Conservation (phyloP, 2,113 vertebrate species). For the Erythrocercus mccallii region DNA sequence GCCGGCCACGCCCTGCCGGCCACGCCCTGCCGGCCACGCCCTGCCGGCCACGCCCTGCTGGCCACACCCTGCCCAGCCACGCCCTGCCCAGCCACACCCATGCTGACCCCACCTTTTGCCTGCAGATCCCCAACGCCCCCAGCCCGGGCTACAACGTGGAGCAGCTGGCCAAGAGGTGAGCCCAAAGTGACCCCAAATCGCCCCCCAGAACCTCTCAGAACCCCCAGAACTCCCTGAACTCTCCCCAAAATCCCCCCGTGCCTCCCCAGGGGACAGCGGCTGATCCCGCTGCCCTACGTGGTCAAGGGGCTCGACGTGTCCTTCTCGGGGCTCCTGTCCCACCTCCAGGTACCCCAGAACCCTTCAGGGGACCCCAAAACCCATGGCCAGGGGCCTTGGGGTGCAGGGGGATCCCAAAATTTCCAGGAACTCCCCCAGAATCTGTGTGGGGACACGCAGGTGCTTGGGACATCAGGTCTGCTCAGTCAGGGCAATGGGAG, state of each 20-base stretch:
- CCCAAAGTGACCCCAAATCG: not conserved
- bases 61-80: too few species aligned
- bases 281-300: not conserved
- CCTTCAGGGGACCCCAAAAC: not conserved
- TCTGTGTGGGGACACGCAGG: too few species aligned
- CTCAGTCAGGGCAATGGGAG: too few species aligned
- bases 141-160: not conserved
- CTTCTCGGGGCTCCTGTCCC: not conserved
- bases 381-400: too few species aligned
- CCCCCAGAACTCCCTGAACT: rapidly evolving
- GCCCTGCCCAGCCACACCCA: too few species aligned
- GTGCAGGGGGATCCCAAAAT: not conserved
- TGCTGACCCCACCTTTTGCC: not conserved
- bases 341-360: not conserved
- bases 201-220: too few species aligned
- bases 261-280: not conserved
- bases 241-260: not conserved
- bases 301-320: not conserved
- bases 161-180: not conserved
- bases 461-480: not conserved
- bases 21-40: not conserved
- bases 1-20: not conserved
- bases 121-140: not conserved
- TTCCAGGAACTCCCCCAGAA: rapidly evolving
- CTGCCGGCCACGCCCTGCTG: too few species aligned